A percentile compares a stretch with the other conserved stretches of the same genome.
Conservation (phyloP, 2,888 invertebrate species). For the Rosalia funebris region DNA sequence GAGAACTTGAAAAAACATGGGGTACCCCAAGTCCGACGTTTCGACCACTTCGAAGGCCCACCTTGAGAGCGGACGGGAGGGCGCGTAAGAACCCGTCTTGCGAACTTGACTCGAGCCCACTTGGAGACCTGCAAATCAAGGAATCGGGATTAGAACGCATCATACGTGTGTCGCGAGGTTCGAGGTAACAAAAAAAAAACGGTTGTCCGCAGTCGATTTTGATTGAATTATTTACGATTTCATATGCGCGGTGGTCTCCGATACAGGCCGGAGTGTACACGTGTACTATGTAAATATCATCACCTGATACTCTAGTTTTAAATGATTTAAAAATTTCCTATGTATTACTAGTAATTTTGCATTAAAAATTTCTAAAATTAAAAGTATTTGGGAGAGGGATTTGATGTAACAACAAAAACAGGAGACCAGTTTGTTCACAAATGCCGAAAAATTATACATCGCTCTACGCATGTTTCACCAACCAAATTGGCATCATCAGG, state of each 20-base stretch:
- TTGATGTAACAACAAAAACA: no score
- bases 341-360: no score
- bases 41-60: conserved; percentile 44
- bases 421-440: no score
- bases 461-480: no score
- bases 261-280: conserved; percentile 5
- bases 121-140: conserved; percentile 32
- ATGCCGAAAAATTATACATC: no score
- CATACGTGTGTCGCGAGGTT: background rate
- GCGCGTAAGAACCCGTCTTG: conserved; percentile 42
- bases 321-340: no score
- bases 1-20: conserved; percentile 62
- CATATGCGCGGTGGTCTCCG: background rate
- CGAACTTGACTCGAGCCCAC: conserved; percentile 20
- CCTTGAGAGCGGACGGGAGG: conserved; percentile 30
- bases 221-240: conserved; percentile 2
- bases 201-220: conserved; percentile 2
- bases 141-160: conserved; percentile 5
- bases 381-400: no score
- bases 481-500: no score
- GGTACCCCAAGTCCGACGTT: conserved; percentile 60
- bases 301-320: no score
- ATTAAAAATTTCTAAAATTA: no score
- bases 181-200: conserved; percentile 3
- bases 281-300: no score